phyloP scores from a whole-genome alignment of 2,113 vertebrate species.

The Colius striatus region DNA sequence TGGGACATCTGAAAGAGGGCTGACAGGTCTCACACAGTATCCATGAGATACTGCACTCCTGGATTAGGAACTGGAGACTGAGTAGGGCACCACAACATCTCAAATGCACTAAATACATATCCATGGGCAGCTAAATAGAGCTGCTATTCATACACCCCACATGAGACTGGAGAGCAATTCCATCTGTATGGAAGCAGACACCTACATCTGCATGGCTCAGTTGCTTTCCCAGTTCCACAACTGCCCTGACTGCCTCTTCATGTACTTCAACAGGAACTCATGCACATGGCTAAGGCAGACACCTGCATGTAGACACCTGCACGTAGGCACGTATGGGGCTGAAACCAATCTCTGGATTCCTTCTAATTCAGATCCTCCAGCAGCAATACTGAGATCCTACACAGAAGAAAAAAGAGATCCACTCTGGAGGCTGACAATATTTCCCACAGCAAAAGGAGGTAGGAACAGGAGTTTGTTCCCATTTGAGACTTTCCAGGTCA shows the following conservation, averaged over 20 bases:
- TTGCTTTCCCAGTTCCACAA: neutral
- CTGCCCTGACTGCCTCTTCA: neutral
- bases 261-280: neutral
- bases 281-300: accelerated
- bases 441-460: neutral
- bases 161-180: neutral
- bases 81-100: neutral
- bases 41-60: neutral
- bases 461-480: neutral
- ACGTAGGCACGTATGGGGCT: neutral
- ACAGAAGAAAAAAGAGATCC: neutral
- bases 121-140: neutral
- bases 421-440: neutral
- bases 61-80: neutral
- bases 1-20: neutral
- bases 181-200: neutral
- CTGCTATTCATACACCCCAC: neutral
- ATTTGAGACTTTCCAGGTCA: neutral
- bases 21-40: neutral
- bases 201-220: neutral
- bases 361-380: neutral
- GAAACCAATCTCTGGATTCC: neutral
- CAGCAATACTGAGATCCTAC: neutral
- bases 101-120: neutral
- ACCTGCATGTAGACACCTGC: accelerated